Base-by-base conservation (phyloP, 2,113 vertebrate genomes). In the Sceloporus undulatus region DNA sequence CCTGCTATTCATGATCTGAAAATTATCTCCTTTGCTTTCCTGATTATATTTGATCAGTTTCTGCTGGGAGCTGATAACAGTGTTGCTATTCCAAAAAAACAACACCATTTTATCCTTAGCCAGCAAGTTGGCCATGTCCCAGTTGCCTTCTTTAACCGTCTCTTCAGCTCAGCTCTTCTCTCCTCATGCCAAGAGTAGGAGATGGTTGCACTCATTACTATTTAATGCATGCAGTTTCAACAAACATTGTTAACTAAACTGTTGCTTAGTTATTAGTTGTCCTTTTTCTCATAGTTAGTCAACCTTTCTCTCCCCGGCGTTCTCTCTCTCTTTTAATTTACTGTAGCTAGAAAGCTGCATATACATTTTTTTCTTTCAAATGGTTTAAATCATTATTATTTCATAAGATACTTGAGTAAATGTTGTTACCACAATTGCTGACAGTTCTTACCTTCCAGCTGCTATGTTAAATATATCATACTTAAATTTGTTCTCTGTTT, bases 221-320 rank as follows among this genome's bases (percentile, higher is more conserved):
- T 95, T 95, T 94, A 91, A 94, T 93, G 81, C 93, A 71, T 91
- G 87, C 90, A 77, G 84, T 94, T 92, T 94, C 88, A 81, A 91
- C 88, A 97, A 95, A 95, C 93, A 95, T 83, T 94, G 79, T 82
- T 91, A 96, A 92, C 82, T 93, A 83, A 92, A 95, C 90, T 93
- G 68, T 92, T 94, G 62, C 79, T 94, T 95, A 84, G 40, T 27
- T 48, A 68, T 92, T 93, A 87, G 88, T 48, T 78, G 62, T 91
- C 66, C 77, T 93, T 77, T 83, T 48, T 80, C 74, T 89, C 71
- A 25, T 76, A 92, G 87, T 86, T 85, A 92, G 84, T 91, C 48
- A 88, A 88, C 92, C 90, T 42, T 56, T 91, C 18, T 68, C 85
- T 91, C 62, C 71, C 52, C 29, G 11, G 14, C 2, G 11, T 23